Base-by-base conservation (phyloP, 2,797 vertebrate species). In the Paratrypauchen microcephalus region DNA sequence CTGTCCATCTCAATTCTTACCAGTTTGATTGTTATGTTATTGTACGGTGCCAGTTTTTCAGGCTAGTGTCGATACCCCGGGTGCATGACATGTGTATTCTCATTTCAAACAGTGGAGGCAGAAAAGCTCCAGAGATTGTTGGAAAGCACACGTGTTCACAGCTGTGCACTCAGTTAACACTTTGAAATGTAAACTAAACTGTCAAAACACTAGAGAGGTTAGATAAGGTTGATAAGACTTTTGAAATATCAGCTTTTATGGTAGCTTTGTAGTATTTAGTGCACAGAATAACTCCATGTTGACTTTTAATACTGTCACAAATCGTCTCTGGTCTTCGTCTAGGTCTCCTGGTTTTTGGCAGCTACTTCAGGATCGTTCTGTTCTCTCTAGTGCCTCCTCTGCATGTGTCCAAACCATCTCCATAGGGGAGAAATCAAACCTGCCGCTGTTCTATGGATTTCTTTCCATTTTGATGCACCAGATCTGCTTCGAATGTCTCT, bases 141-240 rank as follows among this genome's bases (percentile, higher is more conserved):
- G 71, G 70, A 85, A 74, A 79, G 75, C 73, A 72, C 54, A 89
- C 85, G 73, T 81, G 78, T 83, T 90, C 82, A 76, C 86, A 90
- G 89, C 88, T 89, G 88, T 88, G 77, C 71, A 63, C 88, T 80
- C 80, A 79, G 75, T 75, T 69, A 77, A 77, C 47, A 69, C 19
- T 54, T 23, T 65, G 69, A 77, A 84, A 81, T 78, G 52, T 72
- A 78, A 80, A 7, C 66, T 74, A 73, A 75, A 72, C 50, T 72
- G 68, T 71, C 9, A 62, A 65, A 68, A 74, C 19, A 41, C 26
- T 41, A 70, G 64, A 58, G 58, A 60, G 59, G 55, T 26, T 28
- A 57, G 55, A 57, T 24, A 16, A 57, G 24, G 24, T 57, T 57
- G 24, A 26, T 26, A 56, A 12, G 11, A 16, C 54, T 2, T 55